Evolutionary conservation across 2,797 vertebrate species (phyloP), one percentile per base, ranked within the genome.

Genomic region (Lithobates pipiens): DNA sequence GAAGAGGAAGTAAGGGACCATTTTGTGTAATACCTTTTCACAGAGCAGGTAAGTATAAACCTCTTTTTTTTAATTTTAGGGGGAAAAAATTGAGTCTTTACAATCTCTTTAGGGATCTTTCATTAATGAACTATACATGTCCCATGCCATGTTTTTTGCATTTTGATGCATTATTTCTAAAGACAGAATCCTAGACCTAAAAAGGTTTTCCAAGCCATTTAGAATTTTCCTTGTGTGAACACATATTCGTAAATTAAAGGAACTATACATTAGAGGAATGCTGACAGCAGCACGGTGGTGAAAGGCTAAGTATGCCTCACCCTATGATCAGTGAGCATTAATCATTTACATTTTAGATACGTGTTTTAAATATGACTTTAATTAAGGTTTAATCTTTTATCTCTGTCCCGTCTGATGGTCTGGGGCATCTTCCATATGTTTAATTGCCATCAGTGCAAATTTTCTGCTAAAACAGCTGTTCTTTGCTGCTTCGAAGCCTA

Each of bases 391-490:
- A 36, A 69, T 23, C 21, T 13, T 11, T 27, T 42, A 77, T 39
- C 16, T 13, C 34, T 39, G 9, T 77, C 57, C 34, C 29, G 25
- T 2, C 13, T 44, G 42, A 50, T 32, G 44, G 16, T 27, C 23
- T 3, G 5, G 29, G 39, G 25, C 44, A 50, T 80, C 23, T 69
- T 54, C 65, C 65, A 80, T 44, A 80, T 80, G 77, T 18, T 29
- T 71, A 71, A 80, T 25, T 80, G 46, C 46, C 68, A 80, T 57
- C 23, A 46, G 29, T 80, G 77, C 15, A 70, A 15, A 15, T 57
- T n/a, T 36, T 71, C n/a, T 32, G 42, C 78, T 80, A 21, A 34
- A 36, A 32, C 78, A 80, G 78, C 78, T 70, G 77, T 54, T 54
- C 11, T 23, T 25, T 32, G 39, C 61, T 32, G 29, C 13, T 54